A percentile compares a stretch with the other conserved stretches of the same genome.
Conservation (phyloP, 2,888 invertebrate species). For the Noctua pronuba region DNA sequence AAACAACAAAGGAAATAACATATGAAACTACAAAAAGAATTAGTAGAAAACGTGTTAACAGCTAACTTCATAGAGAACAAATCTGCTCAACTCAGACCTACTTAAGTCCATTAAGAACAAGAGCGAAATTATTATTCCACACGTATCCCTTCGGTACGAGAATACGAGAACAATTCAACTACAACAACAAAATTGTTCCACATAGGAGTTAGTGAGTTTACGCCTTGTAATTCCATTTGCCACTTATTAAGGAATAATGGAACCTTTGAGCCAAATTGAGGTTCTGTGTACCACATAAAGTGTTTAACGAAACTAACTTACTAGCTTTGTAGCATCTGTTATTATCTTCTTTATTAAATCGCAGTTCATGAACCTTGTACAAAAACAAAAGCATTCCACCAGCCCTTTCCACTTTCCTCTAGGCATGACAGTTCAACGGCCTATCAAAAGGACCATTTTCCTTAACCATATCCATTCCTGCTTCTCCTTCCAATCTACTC, state of each 20-base stretch:
- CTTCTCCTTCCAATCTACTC: not conserved
- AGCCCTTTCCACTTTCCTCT: constrained; percentile 8
- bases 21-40: constrained; percentile 2
- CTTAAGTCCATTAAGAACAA: constrained; percentile 35
- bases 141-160: constrained; percentile 37
- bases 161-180: constrained; percentile 37
- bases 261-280: constrained; percentile 38
- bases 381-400: not conserved
- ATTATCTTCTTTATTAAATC: constrained; percentile 12
- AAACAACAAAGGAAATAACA: constrained; percentile 8
- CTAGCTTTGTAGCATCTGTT: not conserved
- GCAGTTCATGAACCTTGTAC: constrained; percentile 16
- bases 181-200: constrained; percentile 51
- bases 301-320: constrained; percentile 5
- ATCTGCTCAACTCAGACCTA: constrained; percentile 24
- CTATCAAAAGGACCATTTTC: not conserved
- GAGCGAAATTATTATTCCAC: constrained; percentile 52
- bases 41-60: not conserved
- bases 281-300: constrained; percentile 5
- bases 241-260: constrained; percentile 45
- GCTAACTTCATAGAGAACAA: constrained; percentile 16
- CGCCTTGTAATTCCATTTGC: constrained; percentile 49
- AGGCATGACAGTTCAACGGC: constrained; percentile 27
- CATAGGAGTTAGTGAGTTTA: constrained; percentile 50
- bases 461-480: constrained; percentile 15